Percentiles rank a stretch among this genome's conserved stretches.
phyloP scores from a whole-genome alignment of 2,888 invertebrate species.

The Ophraella communa region DNA sequence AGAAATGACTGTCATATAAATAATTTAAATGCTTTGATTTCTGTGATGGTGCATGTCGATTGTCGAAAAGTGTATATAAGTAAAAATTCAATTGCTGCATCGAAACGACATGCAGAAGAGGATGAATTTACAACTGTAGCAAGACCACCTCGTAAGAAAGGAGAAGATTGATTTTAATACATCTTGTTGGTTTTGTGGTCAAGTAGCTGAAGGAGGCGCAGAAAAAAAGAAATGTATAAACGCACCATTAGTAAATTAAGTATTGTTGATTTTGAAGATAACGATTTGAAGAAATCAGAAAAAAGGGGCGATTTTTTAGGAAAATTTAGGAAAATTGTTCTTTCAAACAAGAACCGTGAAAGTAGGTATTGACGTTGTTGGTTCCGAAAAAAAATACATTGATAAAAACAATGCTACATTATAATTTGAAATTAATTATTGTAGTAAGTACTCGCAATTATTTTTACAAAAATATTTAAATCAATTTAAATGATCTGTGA shows the following conservation, averaged over 20 bases:
- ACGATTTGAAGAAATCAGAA: conserved; percentile 51
- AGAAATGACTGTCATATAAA: conserved; percentile 31
- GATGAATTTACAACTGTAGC: not conserved
- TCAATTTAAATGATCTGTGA: too few relatives aligned
- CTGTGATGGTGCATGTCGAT: conserved; percentile 40
- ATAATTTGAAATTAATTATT: too few relatives aligned
- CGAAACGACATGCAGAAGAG: conserved; percentile 1
- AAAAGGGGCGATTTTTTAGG: conserved; percentile 46
- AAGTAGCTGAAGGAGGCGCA: not conserved
- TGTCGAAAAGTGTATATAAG: not conserved
- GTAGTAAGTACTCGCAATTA: too few relatives aligned
- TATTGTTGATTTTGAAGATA: conserved; percentile 50
- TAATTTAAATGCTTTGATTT: conserved; percentile 35
- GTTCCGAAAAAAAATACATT: too few relatives aligned
- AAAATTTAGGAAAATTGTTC: too few relatives aligned
- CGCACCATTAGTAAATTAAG: conserved; percentile 33
- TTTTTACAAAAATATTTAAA: too few relatives aligned
- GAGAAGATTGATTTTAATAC: not conserved
- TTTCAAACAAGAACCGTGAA: too few relatives aligned
- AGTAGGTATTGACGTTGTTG: too few relatives aligned
- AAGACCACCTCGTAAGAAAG: not conserved
- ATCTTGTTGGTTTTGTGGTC: not conserved
- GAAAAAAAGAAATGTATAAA: conserved; percentile 34
- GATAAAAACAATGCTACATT: too few relatives aligned
- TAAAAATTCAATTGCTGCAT: conserved; percentile 8